Conservation (phyloP, 2,888 invertebrate species). For the Pristionchus arcanus region DNA sequence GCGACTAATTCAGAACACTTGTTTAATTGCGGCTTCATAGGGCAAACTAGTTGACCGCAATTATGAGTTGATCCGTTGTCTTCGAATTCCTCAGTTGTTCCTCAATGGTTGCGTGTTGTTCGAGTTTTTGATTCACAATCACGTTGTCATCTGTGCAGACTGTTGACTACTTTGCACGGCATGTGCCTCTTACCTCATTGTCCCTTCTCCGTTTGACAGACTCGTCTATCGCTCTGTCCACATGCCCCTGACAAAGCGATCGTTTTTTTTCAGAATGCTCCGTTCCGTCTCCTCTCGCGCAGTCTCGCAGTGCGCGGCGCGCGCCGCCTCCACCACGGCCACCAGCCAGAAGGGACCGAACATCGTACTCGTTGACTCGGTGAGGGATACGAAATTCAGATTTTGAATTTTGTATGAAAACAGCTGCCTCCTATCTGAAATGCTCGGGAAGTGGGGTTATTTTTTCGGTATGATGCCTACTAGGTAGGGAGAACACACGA, state of each 20-base stretch:
- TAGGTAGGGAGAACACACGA: too few relatives aligned
- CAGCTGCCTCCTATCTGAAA: too few relatives aligned
- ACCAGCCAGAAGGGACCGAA: slow-evolving; percentile 64
- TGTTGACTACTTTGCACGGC: too few relatives aligned
- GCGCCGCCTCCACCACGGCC: slow-evolving; percentile 39
- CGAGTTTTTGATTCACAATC: too few relatives aligned
- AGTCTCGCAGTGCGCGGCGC: not conserved
- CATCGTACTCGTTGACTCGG: slow-evolving; percentile 78
- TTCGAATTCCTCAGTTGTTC: too few relatives aligned
- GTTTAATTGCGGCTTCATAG: not conserved
- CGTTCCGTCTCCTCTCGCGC: slow-evolving; percentile 42
- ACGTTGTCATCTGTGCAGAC: too few relatives aligned
- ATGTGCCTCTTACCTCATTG: not conserved
- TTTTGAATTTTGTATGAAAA: not conserved
- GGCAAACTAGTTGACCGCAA: not conserved
- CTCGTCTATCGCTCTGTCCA: too few relatives aligned
- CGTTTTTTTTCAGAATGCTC: not conserved
- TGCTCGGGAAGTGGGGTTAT: too few relatives aligned
- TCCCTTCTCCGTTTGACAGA: too few relatives aligned
- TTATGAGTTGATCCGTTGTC: not conserved
- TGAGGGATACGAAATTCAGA: slow-evolving; percentile 83
- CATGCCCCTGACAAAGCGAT: too few relatives aligned
- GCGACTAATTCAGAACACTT: not conserved
- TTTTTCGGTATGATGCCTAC: too few relatives aligned
- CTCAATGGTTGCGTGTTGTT: too few relatives aligned